phyloP scores from a whole-genome alignment of 2,797 vertebrate species.

The Sebastes miniatus region DNA sequence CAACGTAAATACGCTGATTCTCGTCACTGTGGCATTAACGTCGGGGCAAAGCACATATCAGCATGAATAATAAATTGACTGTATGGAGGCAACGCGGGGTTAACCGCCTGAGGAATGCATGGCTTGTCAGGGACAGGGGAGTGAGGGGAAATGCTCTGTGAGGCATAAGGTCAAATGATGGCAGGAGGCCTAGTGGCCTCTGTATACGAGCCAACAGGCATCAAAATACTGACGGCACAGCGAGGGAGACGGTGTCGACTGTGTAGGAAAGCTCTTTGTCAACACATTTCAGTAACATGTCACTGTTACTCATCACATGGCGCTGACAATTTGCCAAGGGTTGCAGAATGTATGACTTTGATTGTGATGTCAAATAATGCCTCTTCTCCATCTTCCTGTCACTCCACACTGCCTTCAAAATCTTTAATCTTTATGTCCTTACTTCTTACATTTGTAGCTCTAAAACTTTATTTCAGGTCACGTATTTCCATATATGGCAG shows the following conservation, averaged over 20 bases:
- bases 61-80: constrained; percentile 61
- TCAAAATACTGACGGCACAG: neutral
- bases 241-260: neutral
- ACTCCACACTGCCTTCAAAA: neutral
- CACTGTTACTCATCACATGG: constrained; percentile 13
- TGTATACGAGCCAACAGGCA: constrained; percentile 19
- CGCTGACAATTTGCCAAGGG: constrained; percentile 45
- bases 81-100: constrained; percentile 22
- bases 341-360: constrained; percentile 37
- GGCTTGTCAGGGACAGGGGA: constrained; percentile 39
- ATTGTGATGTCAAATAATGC: constrained; percentile 39
- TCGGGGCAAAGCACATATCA: constrained; percentile 1
- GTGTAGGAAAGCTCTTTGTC: constrained; percentile 35
- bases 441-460: neutral
- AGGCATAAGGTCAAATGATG: constrained; percentile 60
- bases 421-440: neutral
- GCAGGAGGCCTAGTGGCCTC: constrained; percentile 1
- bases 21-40: constrained; percentile 30
- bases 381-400: constrained; percentile 6
- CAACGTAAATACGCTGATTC: constrained; percentile 25
- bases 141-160: constrained; percentile 44
- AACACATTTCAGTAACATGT: constrained; percentile 31
- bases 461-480: neutral
- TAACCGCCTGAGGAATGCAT: constrained; percentile 43
- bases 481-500: neutral